Evolutionary conservation across 2,113 vertebrate species (phyloP), one percentile per base, ranked within the genome.

Genomic region (Pipra filicauda): DNA sequence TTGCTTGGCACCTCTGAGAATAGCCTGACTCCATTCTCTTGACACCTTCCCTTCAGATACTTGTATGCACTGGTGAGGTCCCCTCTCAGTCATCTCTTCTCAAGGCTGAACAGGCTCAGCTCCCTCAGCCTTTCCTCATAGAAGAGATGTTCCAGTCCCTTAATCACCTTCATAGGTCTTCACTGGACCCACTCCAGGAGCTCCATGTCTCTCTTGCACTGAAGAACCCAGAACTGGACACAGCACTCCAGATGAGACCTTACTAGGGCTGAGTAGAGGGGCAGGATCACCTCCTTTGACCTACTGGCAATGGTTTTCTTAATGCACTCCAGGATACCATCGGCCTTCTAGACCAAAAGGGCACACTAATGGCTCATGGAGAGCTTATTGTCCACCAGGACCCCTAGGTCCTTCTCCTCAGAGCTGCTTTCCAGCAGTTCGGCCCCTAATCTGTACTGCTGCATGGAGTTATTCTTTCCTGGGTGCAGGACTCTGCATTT

Each of bases 401-500:
- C 8, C 6, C 3, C 6, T 6, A 27, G 4, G 4, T 27, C 21
- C 17, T 88, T 51, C 11, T 43, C 35, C 1, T 5, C 21, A 58
- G 43, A 43, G 26, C 2, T 51, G 14, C 2, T 51, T 19, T 51
- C 11, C 43, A 66, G 15, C 51, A 44, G 3, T 4, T 23, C 0
- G 0, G 12, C 1, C 5, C 24, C 27, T 5, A 58, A 5, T 6
- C 51, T 33, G 6, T 44, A 12, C 17, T 58, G 21, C 6, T 58
- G 12, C 8, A 12, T 2, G 35, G 15, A 5, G 2, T 51, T 58
- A 16, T 58, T 58, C 67, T 37, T 81, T 15, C 6, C 22, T 12
- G 44, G 4, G 4, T 66, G 9, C 18, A 58, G 59, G 43, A 58
- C 27, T 6, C 4, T 51, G 9, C 9, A 43, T 73, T 33, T 65